Conservation (phyloP, 2,888 invertebrate species). For the Calameuta idolon region DNA sequence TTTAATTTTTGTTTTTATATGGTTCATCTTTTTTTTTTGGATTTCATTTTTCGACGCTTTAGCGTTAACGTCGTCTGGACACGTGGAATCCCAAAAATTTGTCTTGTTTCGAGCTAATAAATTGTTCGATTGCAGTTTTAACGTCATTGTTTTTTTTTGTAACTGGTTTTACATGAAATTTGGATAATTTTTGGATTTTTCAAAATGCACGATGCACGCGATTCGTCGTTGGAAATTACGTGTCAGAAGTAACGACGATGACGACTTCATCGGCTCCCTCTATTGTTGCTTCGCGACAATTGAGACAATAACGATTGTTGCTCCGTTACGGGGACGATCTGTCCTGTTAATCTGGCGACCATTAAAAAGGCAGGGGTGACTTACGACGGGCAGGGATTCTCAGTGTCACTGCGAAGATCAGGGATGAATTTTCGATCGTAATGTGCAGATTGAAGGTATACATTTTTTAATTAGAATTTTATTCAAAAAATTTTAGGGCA, state of each 20-base stretch:
- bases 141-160: neutral
- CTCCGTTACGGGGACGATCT: neutral
- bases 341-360: neutral
- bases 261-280: neutral
- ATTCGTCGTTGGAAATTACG: neutral
- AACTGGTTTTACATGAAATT: neutral
- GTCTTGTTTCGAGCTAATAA: no score
- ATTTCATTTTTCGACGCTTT: neutral
- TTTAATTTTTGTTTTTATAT: constrained; percentile 9
- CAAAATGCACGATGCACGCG: neutral
- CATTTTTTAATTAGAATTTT: neutral
- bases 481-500: neutral
- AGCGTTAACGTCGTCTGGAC: neutral
- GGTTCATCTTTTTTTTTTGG: neutral
- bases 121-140: neutral
- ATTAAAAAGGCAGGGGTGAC: neutral
- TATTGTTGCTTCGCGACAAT: neutral
- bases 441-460: neutral
- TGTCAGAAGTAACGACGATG: neutral
- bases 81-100: no score
- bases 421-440: neutral
- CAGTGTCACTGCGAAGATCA: neutral
- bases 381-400: neutral
- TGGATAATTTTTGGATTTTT: neutral
- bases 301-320: neutral